Conservation (phyloP, 2,797 vertebrate species). For the Buphagus erythrorhynchus region DNA sequence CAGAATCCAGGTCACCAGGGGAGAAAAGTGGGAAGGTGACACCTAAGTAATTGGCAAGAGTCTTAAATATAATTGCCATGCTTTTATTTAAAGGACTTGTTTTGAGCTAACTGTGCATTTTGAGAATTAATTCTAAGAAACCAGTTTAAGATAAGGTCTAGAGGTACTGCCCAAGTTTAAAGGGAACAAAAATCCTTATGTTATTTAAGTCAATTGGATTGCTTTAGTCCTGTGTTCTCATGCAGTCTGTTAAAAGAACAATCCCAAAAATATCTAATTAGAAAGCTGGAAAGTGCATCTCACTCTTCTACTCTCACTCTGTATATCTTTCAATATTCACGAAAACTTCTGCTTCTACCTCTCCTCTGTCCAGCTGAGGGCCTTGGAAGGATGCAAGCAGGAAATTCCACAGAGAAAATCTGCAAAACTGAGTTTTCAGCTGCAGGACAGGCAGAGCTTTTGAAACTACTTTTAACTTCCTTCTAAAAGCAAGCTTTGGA, state of each 20-base stretch:
- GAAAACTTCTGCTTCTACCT: not conserved
- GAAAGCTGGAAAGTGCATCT: not conserved
- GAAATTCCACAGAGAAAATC: not conserved
- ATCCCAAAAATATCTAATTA: not conserved
- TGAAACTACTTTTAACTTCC: not conserved
- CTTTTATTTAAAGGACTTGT: not conserved
- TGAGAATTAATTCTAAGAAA: not conserved
- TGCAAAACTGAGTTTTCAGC: not conserved
- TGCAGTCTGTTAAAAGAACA: not conserved
- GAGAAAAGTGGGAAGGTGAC: not conserved
- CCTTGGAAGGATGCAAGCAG: not conserved
- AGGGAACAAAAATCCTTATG: not conserved
- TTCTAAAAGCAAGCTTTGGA: not conserved
- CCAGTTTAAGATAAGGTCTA: not conserved
- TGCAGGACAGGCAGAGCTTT: not conserved
- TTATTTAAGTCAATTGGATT: not conserved
- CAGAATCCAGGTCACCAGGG: not conserved
- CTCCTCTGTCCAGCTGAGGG: not conserved
- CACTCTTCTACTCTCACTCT: not conserved
- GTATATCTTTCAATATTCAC: not conserved
- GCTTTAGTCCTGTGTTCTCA: not conserved
- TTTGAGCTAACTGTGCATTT: not conserved
- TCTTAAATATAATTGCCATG: not conserved
- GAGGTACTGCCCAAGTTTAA: not conserved
- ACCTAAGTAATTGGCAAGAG: not conserved